Conservation (phyloP, 2,113 vertebrate species). For the Neotoma lepida region DNA sequence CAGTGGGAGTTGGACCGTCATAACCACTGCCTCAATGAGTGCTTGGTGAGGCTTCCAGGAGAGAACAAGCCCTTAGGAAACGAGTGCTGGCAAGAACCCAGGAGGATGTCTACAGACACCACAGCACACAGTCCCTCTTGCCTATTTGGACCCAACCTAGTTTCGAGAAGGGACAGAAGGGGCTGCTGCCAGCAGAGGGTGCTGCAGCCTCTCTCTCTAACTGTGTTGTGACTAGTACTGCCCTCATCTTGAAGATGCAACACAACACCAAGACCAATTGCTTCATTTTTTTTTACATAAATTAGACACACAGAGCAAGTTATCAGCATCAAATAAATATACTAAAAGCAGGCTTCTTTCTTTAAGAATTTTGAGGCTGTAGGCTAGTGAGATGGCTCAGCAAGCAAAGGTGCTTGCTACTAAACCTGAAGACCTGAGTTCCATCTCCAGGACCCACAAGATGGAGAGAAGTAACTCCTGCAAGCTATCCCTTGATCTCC, state of each 20-base stretch:
- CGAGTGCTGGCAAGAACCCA: rapidly evolving
- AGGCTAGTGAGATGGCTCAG: neutral
- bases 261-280: rapidly evolving
- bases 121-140: neutral
- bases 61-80: neutral
- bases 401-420: neutral
- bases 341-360: neutral
- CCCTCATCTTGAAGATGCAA: neutral
- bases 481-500: neutral
- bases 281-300: neutral
- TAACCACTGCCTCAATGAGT: neutral
- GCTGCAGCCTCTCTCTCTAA: neutral
- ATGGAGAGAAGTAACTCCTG: neutral
- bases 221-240: neutral
- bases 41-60: neutral
- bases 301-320: neutral
- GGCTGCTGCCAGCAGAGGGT: neutral
- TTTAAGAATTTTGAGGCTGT: neutral
- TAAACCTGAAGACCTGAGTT: neutral
- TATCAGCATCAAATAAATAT: neutral
- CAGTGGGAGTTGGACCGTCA: neutral
- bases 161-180: neutral
- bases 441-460: neutral
- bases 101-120: neutral
- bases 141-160: neutral